Evolutionary conservation across 2,888 invertebrate species (phyloP).

Genomic region (Boloria selene): DNA sequence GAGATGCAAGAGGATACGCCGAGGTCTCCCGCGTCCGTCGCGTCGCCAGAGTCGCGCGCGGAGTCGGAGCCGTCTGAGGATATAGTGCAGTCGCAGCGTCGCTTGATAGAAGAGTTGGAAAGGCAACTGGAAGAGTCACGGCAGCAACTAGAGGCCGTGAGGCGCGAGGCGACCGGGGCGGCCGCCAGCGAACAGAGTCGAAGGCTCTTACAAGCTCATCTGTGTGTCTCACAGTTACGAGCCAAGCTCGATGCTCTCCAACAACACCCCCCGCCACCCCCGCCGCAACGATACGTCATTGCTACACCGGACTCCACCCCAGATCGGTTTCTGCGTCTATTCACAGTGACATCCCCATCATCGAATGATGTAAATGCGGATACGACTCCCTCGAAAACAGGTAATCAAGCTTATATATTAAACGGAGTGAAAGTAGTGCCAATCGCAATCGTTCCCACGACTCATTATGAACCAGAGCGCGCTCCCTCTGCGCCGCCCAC

Average conservation of each 20-base stretch:
- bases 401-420: constrained; percentile 83
- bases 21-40: constrained; percentile 67
- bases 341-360: constrained; percentile 61
- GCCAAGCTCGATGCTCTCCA: constrained; percentile 85
- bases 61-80: constrained; percentile 83
- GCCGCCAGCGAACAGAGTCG: constrained; percentile 74
- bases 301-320: constrained; percentile 57
- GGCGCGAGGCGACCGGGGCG: constrained; percentile 81
- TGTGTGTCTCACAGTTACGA: constrained; percentile 78
- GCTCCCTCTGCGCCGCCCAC: constrained; percentile 62
- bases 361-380: constrained; percentile 43
- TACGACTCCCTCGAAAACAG: constrained; percentile 49
- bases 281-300: constrained; percentile 69
- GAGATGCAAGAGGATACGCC: constrained; percentile 77
- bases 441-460: constrained; percentile 73
- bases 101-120: constrained; percentile 94
- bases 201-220: constrained; percentile 84
- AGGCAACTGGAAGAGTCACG: constrained; percentile 90
- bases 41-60: constrained; percentile 60
- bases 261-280: constrained; percentile 61
- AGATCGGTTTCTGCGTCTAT: constrained; percentile 62
- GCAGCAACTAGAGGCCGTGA: constrained; percentile 87
- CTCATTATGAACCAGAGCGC: constrained; percentile 70
- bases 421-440: constrained; percentile 83
- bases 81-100: constrained; percentile 89